A percentile compares a stretch with the other conserved stretches of the same genome.
Conservation (phyloP, 2,797 vertebrate species). For the Smutsia temminckii region DNA sequence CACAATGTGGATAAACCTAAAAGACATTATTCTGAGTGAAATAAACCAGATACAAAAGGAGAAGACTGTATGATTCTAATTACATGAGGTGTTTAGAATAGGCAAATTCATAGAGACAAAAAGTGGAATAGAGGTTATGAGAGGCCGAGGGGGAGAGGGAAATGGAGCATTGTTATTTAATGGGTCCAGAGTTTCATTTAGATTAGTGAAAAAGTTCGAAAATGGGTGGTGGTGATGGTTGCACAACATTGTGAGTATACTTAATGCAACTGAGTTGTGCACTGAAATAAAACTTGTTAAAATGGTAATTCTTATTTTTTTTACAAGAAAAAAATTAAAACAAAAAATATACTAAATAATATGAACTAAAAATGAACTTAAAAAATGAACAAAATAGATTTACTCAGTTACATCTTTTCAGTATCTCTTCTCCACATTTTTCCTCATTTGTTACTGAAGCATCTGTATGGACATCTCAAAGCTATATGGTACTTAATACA, state of each 20-base stretch:
- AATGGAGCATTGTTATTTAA: neutral
- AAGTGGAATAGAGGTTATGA: neutral
- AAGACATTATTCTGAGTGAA: neutral
- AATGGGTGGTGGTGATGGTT: neutral
- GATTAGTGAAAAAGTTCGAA: neutral
- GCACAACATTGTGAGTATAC: neutral
- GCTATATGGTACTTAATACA: neutral
- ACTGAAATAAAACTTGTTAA: conserved; percentile 33
- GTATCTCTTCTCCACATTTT: conserved; percentile 24
- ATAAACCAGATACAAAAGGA: neutral
- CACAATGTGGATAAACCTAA: neutral
- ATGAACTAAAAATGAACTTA: neutral
- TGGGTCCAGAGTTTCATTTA: neutral
- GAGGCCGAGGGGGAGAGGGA: neutral
- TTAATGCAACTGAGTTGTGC: neutral
- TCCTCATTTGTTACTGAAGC: neutral
- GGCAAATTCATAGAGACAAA: neutral
- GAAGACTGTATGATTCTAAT: neutral
- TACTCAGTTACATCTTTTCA: neutral
- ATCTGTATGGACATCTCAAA: neutral
- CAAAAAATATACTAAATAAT: neutral
- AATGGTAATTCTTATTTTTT: conserved; percentile 24
- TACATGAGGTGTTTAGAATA: neutral
- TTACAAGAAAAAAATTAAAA: neutral
- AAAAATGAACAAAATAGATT: neutral